Conservation (phyloP, 1,140 invertebrate genomes). For the Eubasilissa regina region DNA sequence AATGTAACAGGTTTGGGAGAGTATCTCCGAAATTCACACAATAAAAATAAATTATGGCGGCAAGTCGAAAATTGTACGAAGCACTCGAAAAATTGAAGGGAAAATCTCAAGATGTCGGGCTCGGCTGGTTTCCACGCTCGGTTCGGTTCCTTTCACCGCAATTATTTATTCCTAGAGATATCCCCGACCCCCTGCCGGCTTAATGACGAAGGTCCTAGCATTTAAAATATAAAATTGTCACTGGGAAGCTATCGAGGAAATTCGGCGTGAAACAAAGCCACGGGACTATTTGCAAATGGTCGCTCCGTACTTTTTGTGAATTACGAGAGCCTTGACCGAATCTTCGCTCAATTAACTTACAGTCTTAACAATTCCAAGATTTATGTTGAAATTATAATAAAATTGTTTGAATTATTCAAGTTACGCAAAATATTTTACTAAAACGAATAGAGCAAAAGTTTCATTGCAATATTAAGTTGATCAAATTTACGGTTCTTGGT, state of each 20-base stretch:
- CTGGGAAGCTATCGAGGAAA: conserved; percentile 49
- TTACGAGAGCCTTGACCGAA: conserved; percentile 15
- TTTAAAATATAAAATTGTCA: conserved; percentile 56
- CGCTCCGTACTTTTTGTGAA: conserved; percentile 4
- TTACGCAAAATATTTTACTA: background rate
- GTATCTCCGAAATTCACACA: conserved; percentile 48
- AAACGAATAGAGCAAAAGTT: background rate
- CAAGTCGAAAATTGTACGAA: conserved; percentile 47
- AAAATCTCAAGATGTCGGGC: conserved; percentile 52
- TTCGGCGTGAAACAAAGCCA: conserved; percentile 18
- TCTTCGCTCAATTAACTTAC: conserved; percentile 32
- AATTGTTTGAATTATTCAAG: conserved; percentile 6
- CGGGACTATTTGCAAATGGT: conserved; percentile 1
- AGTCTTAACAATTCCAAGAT: conserved; percentile 4
- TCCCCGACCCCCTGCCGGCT: conserved; percentile 30
- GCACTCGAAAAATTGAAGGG: conserved; percentile 47
- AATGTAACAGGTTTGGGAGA: conserved; percentile 50
- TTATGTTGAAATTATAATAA: background rate
- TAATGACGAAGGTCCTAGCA: conserved; percentile 51
- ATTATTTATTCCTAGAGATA: conserved; percentile 52
- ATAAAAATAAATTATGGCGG: conserved; percentile 50
- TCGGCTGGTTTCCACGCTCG: conserved; percentile 37
- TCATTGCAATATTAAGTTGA: background rate
- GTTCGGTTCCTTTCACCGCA: conserved; percentile 48
- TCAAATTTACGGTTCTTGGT: conserved; percentile 16